Conservation (phyloP, 1,140 invertebrate species). For the Drosophila lacteicornis region DNA sequence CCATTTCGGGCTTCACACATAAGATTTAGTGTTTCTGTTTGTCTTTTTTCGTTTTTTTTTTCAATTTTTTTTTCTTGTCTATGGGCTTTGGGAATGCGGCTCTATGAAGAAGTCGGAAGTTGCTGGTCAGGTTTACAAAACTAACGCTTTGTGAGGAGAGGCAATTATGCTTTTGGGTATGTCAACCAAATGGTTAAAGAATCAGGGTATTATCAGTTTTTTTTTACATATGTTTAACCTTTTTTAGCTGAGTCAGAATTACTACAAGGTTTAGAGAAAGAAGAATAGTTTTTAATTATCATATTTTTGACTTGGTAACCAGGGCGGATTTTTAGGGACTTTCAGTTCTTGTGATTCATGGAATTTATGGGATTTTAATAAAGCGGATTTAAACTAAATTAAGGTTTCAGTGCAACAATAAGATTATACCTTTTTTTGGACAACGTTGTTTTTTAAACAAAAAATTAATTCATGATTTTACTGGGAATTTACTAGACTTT, state of each 20-base stretch:
- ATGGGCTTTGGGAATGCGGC: conserved; percentile 37
- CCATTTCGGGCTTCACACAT: conserved; percentile 38
- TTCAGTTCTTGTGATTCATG: not conserved
- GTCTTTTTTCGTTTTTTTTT: conserved; percentile 5
- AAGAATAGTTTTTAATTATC: conserved; percentile 2
- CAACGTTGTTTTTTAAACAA: too few relatives aligned
- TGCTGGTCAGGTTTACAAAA: conserved; percentile 39
- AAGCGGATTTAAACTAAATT: too few relatives aligned
- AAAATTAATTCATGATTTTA: too few relatives aligned
- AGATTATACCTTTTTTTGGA: too few relatives aligned
- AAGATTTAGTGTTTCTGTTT: conserved; percentile 29
- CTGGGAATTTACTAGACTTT: too few relatives aligned
- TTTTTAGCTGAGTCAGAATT: conserved; percentile 12
- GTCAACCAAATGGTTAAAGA: conserved; percentile 14
- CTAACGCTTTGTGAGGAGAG: not conserved
- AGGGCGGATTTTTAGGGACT: not conserved
- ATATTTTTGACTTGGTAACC: not conserved
- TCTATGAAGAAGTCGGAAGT: conserved; percentile 42
- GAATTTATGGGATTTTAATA: not conserved
- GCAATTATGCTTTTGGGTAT: conserved; percentile 11
- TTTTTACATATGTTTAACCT: not conserved
- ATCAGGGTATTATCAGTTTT: not conserved
- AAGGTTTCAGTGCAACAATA: too few relatives aligned
- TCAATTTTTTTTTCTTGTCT: conserved; percentile 2
- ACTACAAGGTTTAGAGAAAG: not conserved